A percentile compares a stretch with the other conserved stretches of the same genome.
These are phyloP conservation scores for Drosophila arizonae DNA, from an alignment of 1,140 invertebrate species.

Conservation along the genomic window DNA sequence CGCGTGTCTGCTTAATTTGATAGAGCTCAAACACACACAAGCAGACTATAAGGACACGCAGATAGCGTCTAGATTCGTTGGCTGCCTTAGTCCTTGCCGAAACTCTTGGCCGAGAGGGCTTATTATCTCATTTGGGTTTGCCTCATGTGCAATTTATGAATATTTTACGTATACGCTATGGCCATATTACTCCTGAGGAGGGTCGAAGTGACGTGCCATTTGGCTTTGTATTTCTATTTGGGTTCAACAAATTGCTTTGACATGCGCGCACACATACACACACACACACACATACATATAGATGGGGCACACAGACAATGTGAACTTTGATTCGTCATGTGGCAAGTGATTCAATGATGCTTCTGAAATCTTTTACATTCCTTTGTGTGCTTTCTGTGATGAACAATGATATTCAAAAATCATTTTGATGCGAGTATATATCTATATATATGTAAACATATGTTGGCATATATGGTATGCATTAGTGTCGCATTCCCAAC, in stretches of 20 bases:
- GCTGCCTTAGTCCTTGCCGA: not conserved
- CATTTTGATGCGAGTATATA: not conserved
- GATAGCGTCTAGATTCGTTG: conserved; percentile 14
- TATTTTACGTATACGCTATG: conserved; percentile 62
- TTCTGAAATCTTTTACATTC: conserved; percentile 1
- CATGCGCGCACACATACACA: conserved; percentile 8
- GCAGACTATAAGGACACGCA: not conserved
- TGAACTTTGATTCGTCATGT: conserved; percentile 12
- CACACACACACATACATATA: not conserved
- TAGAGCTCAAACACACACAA: not conserved
- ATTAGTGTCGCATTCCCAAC: too few species aligned
- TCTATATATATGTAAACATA: too few species aligned
- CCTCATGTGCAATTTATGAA: conserved; percentile 63
- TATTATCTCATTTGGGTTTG: conserved; percentile 55
- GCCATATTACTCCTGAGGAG: conserved; percentile 22
- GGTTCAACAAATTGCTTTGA: conserved; percentile 42
- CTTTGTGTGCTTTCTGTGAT: conserved; percentile 9
- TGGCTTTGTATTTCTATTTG: conserved; percentile 30
- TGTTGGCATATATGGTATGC: too few species aligned
- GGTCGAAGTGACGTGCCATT: conserved; percentile 19
- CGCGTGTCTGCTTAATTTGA: conserved; percentile 45
- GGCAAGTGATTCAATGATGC: conserved; percentile 10
- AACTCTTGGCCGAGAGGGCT: conserved; percentile 29
- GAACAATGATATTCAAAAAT: conserved; percentile 6
- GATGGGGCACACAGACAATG: conserved; percentile 12